Percentiles rank a stretch among this genome's conserved stretches.
Conservation (phyloP, 2,888 invertebrate genomes). For the Drosophila birchii region DNA sequence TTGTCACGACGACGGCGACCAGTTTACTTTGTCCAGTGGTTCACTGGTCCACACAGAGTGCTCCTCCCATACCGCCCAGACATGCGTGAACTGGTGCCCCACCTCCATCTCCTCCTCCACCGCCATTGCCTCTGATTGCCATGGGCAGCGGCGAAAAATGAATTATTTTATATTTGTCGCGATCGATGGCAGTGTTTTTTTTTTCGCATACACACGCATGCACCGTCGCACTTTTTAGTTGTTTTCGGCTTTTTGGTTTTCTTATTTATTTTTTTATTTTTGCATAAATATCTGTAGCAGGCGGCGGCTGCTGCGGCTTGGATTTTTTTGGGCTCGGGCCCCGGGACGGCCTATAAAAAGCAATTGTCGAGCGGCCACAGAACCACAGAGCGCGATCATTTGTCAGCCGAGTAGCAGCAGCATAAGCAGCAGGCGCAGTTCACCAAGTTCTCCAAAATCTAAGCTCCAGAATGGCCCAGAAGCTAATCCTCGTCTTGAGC, state of each 20-base stretch:
- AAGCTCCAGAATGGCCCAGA: constrained; percentile 82
- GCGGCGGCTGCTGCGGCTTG: constrained; percentile 56
- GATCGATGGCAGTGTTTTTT: constrained; percentile 44
- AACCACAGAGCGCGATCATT: constrained; percentile 83
- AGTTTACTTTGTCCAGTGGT: constrained; percentile 44
- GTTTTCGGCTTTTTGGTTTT: constrained; percentile 36
- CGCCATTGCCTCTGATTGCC: constrained; percentile 45
- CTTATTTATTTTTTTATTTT: constrained; percentile 54
- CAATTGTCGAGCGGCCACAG: constrained; percentile 77
- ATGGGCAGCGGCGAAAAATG: constrained; percentile 81
- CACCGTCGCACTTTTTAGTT: constrained; percentile 66
- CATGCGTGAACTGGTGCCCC: constrained; percentile 27
- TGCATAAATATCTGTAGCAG: constrained; percentile 78
- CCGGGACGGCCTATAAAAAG: constrained; percentile 76
- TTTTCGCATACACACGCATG: constrained; percentile 54
- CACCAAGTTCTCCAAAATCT: constrained; percentile 16
- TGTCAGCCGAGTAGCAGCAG: constrained; percentile 81
- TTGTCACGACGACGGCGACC: constrained; percentile 66
- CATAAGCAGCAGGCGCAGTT: constrained; percentile 61
- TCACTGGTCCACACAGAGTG: constrained; percentile 17
- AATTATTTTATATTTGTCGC: constrained; percentile 74
- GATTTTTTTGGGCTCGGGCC: constrained; percentile 53
- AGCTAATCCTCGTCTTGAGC: constrained; percentile 80
- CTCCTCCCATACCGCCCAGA: constrained; percentile 38
- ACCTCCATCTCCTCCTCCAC: background rate